Conservation (phyloP, 2,113 vertebrate genomes). For the Pygoscelis adeliae region DNA sequence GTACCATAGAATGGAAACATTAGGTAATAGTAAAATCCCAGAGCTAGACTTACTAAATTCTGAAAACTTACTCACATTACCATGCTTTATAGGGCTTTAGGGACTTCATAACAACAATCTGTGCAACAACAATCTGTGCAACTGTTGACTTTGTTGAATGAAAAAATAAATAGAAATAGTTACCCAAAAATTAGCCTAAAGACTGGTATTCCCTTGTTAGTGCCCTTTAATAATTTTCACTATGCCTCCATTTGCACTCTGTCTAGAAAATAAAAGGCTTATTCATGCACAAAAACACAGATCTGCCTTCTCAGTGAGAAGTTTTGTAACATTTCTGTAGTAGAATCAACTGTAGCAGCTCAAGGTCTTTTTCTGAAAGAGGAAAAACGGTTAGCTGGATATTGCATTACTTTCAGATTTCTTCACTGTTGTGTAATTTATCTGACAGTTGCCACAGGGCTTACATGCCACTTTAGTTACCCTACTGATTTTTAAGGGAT, state of each 20-base stretch:
- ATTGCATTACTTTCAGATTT: constrained; percentile 47
- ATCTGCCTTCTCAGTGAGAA: constrained; percentile 65
- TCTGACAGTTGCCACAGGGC: constrained; percentile 65
- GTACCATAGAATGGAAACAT: constrained; percentile 68
- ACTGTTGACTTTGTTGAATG: constrained; percentile 77
- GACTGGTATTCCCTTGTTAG: constrained; percentile 60
- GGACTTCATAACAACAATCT: constrained; percentile 67
- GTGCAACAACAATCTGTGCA: too few relatives aligned
- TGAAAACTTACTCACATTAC: constrained; percentile 60
- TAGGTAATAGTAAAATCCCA: constrained; percentile 65
- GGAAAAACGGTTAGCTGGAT: constrained; percentile 27
- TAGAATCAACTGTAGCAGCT: constrained; percentile 61
- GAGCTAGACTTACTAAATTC: constrained; percentile 50
- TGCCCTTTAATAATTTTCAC: constrained; percentile 64
- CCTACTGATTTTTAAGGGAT: constrained; percentile 50
- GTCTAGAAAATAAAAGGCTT: constrained; percentile 72
- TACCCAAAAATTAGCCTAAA: constrained; percentile 65
- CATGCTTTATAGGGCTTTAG: constrained; percentile 58
- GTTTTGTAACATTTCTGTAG: constrained; percentile 64
- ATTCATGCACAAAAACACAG: constrained; percentile 75
- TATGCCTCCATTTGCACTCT: constrained; percentile 43
- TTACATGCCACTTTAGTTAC: constrained; percentile 28
- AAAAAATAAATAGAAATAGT: constrained; percentile 76
- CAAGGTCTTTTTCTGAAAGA: constrained; percentile 67
- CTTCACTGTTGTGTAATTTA: constrained; percentile 39